Evolutionary conservation across 2,797 vertebrate genomes (phyloP).

Genomic region (Lithobates sylvaticus): DNA sequence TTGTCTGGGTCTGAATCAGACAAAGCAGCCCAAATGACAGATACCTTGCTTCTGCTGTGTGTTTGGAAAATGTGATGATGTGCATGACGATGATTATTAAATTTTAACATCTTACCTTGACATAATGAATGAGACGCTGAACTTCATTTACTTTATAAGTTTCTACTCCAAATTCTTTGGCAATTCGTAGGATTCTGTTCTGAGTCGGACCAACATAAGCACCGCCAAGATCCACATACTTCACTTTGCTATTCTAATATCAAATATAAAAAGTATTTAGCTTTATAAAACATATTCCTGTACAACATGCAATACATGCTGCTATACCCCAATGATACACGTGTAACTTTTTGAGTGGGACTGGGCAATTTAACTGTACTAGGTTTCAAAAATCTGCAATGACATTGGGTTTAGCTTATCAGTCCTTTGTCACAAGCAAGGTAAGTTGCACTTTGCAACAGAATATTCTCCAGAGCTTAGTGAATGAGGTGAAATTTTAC

Average conservation of each 20-base stretch:
- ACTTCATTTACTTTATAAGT: conserved; percentile 96
- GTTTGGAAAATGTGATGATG: not conserved
- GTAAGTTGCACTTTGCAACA: too few relatives aligned
- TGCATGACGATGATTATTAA: not conserved
- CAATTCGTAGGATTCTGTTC: conserved; percentile 89
- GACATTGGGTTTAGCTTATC: too few relatives aligned
- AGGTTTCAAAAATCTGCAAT: not conserved
- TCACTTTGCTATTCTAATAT: conserved; percentile 88
- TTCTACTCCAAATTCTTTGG: conserved; percentile 88
- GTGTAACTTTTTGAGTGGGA: not conserved
- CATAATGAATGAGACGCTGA: conserved; percentile 86
- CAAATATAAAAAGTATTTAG: not conserved
- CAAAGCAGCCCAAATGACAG: too few relatives aligned
- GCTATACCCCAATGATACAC: not conserved
- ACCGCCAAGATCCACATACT: conserved; percentile 95
- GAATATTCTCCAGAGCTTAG: too few relatives aligned
- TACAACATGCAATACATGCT: not conserved
- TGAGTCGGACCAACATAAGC: conserved; percentile 97
- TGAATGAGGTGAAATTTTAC: too few relatives aligned
- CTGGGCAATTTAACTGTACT: too few relatives aligned
- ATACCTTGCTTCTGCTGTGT: not conserved
- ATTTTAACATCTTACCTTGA: conserved; percentile 80
- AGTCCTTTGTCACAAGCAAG: not conserved
- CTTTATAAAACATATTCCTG: not conserved
- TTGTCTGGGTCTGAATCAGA: too few relatives aligned